phyloP scores from a whole-genome alignment of 2,888 invertebrate genomes.

The Prionchulus punctatus region DNA sequence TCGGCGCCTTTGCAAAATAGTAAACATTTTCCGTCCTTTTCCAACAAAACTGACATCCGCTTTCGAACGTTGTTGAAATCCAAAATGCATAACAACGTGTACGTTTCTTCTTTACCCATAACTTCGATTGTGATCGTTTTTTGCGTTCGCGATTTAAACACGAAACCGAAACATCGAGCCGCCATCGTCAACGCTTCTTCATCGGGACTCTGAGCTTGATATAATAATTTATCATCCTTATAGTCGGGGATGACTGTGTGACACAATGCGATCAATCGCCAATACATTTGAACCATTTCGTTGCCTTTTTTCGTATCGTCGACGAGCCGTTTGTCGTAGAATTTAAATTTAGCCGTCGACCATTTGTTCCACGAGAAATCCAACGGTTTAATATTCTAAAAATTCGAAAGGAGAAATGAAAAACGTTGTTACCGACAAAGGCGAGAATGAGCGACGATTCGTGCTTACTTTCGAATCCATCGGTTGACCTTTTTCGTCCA shows the following conservation, averaged over 20 bases:
- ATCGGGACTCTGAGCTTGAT: conserved; percentile 88
- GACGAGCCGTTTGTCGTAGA: conserved; percentile 70
- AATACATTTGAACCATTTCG: conserved; percentile 43
- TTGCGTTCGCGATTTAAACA: conserved; percentile 53
- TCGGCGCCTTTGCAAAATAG: conserved; percentile 94
- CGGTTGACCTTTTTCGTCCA: conserved; percentile 21
- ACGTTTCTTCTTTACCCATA: conserved; percentile 43
- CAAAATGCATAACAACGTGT: conserved; percentile 87
- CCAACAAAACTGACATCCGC: conserved; percentile 72
- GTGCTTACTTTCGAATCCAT: conserved; percentile 12
- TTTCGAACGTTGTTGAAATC: conserved; percentile 98
- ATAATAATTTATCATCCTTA: conserved; percentile 47
- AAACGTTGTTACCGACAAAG: not conserved
- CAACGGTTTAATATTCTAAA: conserved; percentile 55
- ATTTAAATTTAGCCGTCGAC: conserved; percentile 77
- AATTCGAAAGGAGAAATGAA: not conserved
- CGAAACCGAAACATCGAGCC: conserved; percentile 94
- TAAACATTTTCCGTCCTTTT: conserved; percentile 39
- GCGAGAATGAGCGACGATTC: not conserved
- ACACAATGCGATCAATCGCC: conserved; percentile 71
- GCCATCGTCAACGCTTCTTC: conserved; percentile 83
- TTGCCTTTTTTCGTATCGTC: conserved; percentile 60
- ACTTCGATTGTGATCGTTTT: conserved; percentile 48
- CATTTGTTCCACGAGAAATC: conserved; percentile 89
- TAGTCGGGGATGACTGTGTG: conserved; percentile 85